Evolutionary conservation across 2,888 invertebrate species (phyloP).

Genomic region (Rugalucina vietnamica): DNA sequence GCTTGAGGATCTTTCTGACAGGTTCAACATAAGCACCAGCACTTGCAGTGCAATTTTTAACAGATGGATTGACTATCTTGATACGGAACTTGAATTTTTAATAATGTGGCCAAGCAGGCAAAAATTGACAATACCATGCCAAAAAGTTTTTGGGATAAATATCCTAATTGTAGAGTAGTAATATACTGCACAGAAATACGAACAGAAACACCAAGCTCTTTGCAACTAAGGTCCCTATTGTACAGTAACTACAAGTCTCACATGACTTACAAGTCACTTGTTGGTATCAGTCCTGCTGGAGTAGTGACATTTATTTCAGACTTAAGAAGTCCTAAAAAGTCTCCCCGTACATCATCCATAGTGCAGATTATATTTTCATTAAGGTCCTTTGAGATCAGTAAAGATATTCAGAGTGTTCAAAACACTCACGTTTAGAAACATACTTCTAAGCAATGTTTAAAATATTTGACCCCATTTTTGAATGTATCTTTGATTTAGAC

Average conservation of each 20-base stretch:
- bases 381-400: too few relatives aligned
- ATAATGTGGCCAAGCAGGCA: constrained; percentile 18
- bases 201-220: constrained; percentile 39
- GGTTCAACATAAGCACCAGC: not conserved
- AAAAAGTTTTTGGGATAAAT: too few relatives aligned
- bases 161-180: constrained; percentile 46
- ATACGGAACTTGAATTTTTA: not conserved
- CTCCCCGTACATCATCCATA: too few relatives aligned
- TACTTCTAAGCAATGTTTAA: too few relatives aligned
- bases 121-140: too few relatives aligned
- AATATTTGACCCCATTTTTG: too few relatives aligned
- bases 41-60: constrained; percentile 8
- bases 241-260: constrained; percentile 53
- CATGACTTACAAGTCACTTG: constrained; percentile 47
- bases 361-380: too few relatives aligned
- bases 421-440: too few relatives aligned
- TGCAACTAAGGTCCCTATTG: constrained; percentile 38
- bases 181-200: constrained; percentile 59
- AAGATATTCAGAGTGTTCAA: too few relatives aligned
- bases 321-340: too few relatives aligned
- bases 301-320: constrained; percentile 41
- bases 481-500: too few relatives aligned
- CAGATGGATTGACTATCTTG: constrained; percentile 15
- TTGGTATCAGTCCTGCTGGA: constrained; percentile 53
- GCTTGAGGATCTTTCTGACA: constrained; percentile 13